Evolutionary conservation across 1,140 invertebrate species (phyloP).

Genomic region (Brachionus koreanus): DNA sequence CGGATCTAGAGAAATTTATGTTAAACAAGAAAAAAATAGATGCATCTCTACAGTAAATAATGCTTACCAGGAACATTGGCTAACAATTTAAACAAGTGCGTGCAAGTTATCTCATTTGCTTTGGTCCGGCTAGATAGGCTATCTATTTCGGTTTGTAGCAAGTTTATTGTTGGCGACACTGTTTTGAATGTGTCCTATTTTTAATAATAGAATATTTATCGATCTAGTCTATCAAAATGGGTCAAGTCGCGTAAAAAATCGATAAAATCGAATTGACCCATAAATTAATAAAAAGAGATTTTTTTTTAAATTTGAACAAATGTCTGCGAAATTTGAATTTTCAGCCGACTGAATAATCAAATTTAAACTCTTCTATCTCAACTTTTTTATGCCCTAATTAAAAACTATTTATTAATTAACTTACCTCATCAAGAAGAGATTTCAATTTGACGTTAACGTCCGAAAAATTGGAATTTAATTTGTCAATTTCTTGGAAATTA

Average conservation of each 20-base stretch:
- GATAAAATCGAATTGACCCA: conserved; percentile 33
- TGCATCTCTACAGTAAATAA: background rate
- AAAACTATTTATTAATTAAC: background rate
- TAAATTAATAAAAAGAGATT: background rate
- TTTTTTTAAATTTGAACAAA: conserved; percentile 20
- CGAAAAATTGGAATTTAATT: background rate
- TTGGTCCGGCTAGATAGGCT: background rate
- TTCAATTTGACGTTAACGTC: background rate
- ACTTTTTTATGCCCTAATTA: background rate
- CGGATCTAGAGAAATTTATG: background rate
- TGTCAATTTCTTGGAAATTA: background rate
- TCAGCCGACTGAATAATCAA: conserved; percentile 10
- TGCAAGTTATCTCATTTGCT: background rate
- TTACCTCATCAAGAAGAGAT: background rate
- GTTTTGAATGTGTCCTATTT: conserved; percentile 7
- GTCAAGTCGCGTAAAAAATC: conserved; percentile 16
- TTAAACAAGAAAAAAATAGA: background rate
- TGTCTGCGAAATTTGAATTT: conserved; percentile 8
- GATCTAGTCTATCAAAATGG: conserved; percentile 5
- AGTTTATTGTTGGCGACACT: conserved; percentile 11
- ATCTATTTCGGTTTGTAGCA: conserved; percentile 3
- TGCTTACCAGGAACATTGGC: conserved; percentile 19
- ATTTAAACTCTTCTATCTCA: background rate
- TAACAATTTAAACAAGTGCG: conserved; percentile 17
- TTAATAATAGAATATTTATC: background rate